Base-by-base conservation (phyloP, 2,113 vertebrate species). In the Poicephalus meyeri region DNA sequence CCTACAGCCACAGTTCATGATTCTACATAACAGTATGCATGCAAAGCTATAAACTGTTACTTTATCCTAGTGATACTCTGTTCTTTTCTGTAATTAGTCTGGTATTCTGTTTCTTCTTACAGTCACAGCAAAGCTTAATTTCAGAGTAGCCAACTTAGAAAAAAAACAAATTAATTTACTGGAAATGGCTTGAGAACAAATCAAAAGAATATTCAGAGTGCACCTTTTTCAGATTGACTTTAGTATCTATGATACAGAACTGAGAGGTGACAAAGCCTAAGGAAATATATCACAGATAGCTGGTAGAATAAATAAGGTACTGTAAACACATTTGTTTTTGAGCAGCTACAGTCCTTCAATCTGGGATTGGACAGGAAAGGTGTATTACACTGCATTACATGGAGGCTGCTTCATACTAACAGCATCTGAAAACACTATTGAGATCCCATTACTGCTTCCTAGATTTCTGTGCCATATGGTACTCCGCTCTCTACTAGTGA, bases 401-500 rank as follows among this genome's bases (percentile, higher is more conserved):
- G 80, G 79, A 83, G 53, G 63, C 41, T 69, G 61, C 80, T 88
- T 91, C 85, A 72, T 63, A 46, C 12, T 46, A 28, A 44, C 86
- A 93, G 72, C 44, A 70, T 92, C 68, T 86, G 89, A 97, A 97
- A 88, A 55, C 94, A 92, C 70, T 53, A 76, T 9, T 37, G 72
- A 85, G 61, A 68, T 91, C 84, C 46, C 23, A 5, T 61, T 7
- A 55, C 71, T 80, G 58, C 35, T 85, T 87, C 72, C 77, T 86
- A 68, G 81, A 83, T 96, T 93, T 84, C 92, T 80, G 33, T 70
- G 91, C 93, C 72, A 53, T 89, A 96, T 93, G 71, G 64, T 94
- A 94, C 89, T 78, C 89, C 83, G 31, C 42, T 85, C 46, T 95
- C 71, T 86, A 56, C 52, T 70, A 92, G 81, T 94, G 69, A 93